Evolutionary conservation across 2,888 invertebrate genomes (phyloP).

Genomic region (Syritta pipiens): DNA sequence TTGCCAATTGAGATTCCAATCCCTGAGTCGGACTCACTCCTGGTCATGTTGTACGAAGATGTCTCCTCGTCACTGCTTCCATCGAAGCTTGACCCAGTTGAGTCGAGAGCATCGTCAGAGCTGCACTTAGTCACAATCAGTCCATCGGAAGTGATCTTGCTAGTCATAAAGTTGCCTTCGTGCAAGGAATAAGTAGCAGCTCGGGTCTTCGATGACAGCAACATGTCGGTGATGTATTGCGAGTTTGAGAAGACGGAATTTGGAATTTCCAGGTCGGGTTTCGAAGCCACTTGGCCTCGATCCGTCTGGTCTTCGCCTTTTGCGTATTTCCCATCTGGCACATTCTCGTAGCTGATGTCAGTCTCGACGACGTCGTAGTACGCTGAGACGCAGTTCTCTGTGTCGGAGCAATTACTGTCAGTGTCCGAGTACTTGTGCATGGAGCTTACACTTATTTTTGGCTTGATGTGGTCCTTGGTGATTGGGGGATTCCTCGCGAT

Average conservation of each 20-base stretch:
- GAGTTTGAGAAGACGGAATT: conserved; percentile 75
- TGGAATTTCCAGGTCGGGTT: conserved; percentile 38
- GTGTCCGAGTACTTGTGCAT: conserved; percentile 82
- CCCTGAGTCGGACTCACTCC: conserved; percentile 79
- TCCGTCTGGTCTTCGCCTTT: conserved; percentile 70
- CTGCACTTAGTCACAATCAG: conserved; percentile 79
- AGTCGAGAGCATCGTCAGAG: conserved; percentile 78
- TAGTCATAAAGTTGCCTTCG: conserved; percentile 79
- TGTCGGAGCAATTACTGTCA: conserved; percentile 83
- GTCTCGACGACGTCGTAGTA: conserved; percentile 79
- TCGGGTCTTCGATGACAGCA: conserved; percentile 78
- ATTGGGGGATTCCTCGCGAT: conserved; percentile 83
- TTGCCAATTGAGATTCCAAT: conserved; percentile 79
- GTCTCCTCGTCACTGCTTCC: conserved; percentile 79
- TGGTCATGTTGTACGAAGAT: conserved; percentile 78
- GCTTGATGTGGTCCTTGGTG: conserved; percentile 84
- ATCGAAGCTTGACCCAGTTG: conserved; percentile 79
- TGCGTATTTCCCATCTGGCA: conserved; percentile 77
- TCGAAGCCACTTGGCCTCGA: conserved; percentile 26
- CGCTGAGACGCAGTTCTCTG: conserved; percentile 80
- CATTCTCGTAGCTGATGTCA: conserved; percentile 77
- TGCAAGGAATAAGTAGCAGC: conserved; percentile 78
- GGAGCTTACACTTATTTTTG: conserved; percentile 81
- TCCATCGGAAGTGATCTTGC: conserved; percentile 79
- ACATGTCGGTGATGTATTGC: conserved; percentile 79